These are phyloP conservation scores for Dermatophagoides farinae DNA, from an alignment of 1,140 invertebrate genomes.

Conservation along the genomic window DNA sequence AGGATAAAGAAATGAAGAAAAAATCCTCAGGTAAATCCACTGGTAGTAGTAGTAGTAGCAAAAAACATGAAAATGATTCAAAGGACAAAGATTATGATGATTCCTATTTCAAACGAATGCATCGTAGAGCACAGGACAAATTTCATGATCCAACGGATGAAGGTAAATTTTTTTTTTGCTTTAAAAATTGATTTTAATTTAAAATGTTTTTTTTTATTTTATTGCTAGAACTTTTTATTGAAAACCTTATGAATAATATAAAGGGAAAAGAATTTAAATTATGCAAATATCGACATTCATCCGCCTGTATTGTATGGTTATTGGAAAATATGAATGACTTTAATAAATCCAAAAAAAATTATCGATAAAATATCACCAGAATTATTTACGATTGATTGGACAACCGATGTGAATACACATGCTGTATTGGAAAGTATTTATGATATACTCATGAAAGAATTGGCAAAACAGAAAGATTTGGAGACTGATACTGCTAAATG, in stretches of 20 bases:
- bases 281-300: not conserved
- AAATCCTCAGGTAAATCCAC: too few species aligned
- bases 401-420: not conserved
- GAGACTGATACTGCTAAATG: not conserved
- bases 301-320: constrained; percentile 10
- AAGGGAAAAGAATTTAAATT: constrained; percentile 10
- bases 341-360: not conserved
- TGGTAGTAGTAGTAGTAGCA: not conserved
- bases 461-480: not conserved
- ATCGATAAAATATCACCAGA: not conserved
- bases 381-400: not conserved
- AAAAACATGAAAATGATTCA: not conserved
- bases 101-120: not conserved
- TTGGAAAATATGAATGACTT: constrained; percentile 4
- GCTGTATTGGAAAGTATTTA: constrained; percentile 1
- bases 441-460: constrained; percentile 8
- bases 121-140: not conserved
- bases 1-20: too few species aligned
- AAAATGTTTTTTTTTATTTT: not conserved
- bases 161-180: not conserved
- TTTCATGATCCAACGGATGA: constrained; percentile 6
- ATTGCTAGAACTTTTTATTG: constrained; percentile 11
- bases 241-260: constrained; percentile 4
- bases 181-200: not conserved
- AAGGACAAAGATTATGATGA: not conserved